phyloP scores from a whole-genome alignment of 2,113 vertebrate genomes.

The Probosciger aterrimus region DNA sequence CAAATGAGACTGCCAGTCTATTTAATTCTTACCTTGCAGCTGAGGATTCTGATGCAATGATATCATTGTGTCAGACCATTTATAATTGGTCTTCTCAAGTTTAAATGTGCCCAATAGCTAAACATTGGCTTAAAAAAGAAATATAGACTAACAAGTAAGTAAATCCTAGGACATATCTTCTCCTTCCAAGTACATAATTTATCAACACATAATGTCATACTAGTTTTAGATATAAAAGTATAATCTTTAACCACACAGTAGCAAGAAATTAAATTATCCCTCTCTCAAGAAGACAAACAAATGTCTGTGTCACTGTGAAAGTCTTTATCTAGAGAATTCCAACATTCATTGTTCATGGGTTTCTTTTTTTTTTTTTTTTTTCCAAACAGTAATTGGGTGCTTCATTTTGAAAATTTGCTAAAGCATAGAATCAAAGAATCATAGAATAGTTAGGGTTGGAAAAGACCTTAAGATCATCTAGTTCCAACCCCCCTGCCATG shows the following conservation, averaged over 20 bases:
- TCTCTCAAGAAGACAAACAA: not conserved
- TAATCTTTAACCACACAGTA: not conserved
- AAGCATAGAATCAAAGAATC: not conserved
- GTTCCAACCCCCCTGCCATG: no score
- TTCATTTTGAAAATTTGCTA: not conserved
- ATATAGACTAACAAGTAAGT: not conserved
- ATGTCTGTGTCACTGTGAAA: not conserved
- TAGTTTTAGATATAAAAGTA: not conserved
- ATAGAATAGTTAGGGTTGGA: not conserved
- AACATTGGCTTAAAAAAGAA: not conserved
- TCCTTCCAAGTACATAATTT: not conserved
- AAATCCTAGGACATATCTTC: not conserved
- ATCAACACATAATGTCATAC: not conserved
- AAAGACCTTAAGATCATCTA: no score
- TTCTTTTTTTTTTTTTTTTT: not conserved
- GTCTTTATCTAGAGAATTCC: not conserved
- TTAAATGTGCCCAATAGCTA: not conserved
- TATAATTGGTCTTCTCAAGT: not conserved
- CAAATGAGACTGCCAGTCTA: not conserved
- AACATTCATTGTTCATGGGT: not conserved
- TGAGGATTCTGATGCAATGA: not conserved
- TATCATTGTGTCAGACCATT: not conserved
- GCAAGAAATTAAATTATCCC: not conserved
- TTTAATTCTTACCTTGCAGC: not conserved
- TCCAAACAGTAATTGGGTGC: rapidly evolving